Evolutionary conservation across 2,797 vertebrate species (phyloP).

Genomic region (Silurus aristotelis): DNA sequence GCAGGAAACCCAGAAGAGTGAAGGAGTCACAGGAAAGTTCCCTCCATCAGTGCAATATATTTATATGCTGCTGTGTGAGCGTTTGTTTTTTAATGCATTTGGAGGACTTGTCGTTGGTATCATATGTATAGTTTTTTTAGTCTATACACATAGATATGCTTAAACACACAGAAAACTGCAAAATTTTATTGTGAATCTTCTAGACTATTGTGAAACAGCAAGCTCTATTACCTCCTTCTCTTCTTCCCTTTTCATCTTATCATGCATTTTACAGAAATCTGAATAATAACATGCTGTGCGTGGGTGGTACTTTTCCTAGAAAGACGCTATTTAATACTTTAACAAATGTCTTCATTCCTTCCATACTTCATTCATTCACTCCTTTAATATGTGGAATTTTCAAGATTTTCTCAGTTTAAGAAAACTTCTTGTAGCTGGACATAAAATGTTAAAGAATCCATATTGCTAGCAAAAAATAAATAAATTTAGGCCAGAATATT

Average conservation of each 20-base stretch:
- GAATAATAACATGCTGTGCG: background rate
- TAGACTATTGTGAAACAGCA: background rate
- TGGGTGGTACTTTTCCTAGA: background rate
- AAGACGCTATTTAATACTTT: too few relatives aligned
- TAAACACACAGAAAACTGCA: background rate
- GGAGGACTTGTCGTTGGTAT: background rate
- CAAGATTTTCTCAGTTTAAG: too few relatives aligned
- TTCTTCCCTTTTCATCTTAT: background rate
- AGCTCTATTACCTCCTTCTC: background rate
- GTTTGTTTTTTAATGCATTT: slow-evolving; percentile 15
- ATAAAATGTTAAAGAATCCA: too few relatives aligned
- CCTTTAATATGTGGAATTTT: too few relatives aligned
- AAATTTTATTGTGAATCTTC: background rate
- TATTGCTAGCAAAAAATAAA: too few relatives aligned
- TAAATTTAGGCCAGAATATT: too few relatives aligned
- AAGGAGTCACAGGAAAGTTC: slow-evolving; percentile 69
- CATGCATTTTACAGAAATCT: background rate
- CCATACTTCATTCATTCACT: too few relatives aligned
- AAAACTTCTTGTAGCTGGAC: too few relatives aligned
- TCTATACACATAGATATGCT: background rate
- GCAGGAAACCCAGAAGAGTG: slow-evolving; percentile 66
- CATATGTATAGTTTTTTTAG: background rate
- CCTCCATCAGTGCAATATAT: slow-evolving; percentile 66
- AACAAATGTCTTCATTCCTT: too few relatives aligned
- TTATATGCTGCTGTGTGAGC: slow-evolving; percentile 37